Evolutionary conservation across 2,888 invertebrate species (phyloP).

Genomic region (Oxyscelio sp.): DNA sequence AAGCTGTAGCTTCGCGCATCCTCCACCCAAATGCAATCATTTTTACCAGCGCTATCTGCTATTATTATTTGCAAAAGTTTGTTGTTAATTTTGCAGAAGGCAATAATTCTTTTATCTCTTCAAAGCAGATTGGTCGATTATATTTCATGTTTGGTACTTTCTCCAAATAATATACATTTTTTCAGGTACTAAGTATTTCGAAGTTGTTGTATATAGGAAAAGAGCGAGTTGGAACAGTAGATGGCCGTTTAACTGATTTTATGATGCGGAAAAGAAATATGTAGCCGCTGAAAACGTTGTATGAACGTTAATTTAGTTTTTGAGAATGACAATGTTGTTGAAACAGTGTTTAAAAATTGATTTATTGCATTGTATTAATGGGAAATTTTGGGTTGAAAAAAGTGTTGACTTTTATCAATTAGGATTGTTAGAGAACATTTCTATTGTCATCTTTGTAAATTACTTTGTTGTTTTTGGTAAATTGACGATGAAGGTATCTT

Average conservation of each 20-base stretch:
- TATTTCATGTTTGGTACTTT: no score
- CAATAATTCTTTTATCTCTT: no score
- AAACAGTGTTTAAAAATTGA: no score
- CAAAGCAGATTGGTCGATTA: no score
- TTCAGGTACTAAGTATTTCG: conserved; percentile 33
- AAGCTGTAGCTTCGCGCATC: conserved; percentile 76
- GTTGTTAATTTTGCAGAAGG: conserved; percentile 33
- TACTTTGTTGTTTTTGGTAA: no score
- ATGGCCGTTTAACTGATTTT: conserved; percentile 60
- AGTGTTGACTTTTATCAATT: no score
- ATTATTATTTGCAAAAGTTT: conserved; percentile 53
- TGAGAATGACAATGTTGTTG: not conserved
- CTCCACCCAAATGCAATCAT: conserved; percentile 75
- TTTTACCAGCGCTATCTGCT: conserved; percentile 72
- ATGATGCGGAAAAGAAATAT: conserved; percentile 62
- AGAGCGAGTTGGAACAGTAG: conserved; percentile 16
- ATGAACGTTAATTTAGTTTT: conserved; percentile 24
- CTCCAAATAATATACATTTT: no score
- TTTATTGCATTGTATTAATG: no score
- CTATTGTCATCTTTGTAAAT: no score
- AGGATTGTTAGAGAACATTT: no score
- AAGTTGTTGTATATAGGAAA: conserved; percentile 16
- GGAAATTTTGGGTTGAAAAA: no score
- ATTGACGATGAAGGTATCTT: no score
- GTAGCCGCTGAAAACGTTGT: conserved; percentile 20